A percentile compares a stretch with the other conserved stretches of the same genome.
phyloP scores from a whole-genome alignment of 2,113 vertebrate genomes.

The Xyrauchen texanus region DNA sequence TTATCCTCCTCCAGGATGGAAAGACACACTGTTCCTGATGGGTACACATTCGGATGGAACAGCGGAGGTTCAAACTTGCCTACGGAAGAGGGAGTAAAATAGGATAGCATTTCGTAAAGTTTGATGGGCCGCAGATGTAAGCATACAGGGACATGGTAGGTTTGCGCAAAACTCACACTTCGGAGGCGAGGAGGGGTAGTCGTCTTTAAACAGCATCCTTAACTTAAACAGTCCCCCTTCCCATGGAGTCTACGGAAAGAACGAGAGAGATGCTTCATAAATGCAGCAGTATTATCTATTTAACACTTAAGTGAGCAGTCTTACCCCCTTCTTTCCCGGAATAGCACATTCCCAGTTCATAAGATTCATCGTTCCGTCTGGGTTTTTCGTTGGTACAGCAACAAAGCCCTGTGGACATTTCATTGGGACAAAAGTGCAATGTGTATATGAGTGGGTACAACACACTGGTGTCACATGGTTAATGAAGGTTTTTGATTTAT shows the following conservation, averaged over 20 bases:
- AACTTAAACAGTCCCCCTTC: slow-evolving; percentile 83
- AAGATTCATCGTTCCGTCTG: slow-evolving; percentile 97
- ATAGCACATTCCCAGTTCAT: slow-evolving; percentile 99
- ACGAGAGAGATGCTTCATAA: neutral
- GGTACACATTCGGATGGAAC: slow-evolving; percentile 98
- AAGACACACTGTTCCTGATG: slow-evolving; percentile 97
- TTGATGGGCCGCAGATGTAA: neutral
- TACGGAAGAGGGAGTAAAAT: slow-evolving; percentile 51
- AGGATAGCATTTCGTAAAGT: neutral
- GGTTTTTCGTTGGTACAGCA: slow-evolving; percentile 97
- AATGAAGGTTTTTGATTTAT: neutral
- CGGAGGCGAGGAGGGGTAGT: slow-evolving; percentile 82
- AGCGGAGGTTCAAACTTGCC: slow-evolving; percentile 98
- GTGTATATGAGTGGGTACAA: neutral
- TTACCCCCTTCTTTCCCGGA: slow-evolving; percentile 98
- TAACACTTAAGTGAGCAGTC: neutral
- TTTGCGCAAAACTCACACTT: slow-evolving; percentile 71
- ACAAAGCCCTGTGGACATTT: slow-evolving; percentile 86
- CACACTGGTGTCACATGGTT: neutral
- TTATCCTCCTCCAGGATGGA: slow-evolving; percentile 99
- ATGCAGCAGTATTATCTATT: neutral
- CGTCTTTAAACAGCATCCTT: slow-evolving; percentile 84
- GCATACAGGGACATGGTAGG: neutral
- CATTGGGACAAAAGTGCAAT: no score
- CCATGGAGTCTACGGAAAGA: slow-evolving; percentile 75